A percentile compares a stretch with the other conserved stretches of the same genome.
phyloP scores from a whole-genome alignment of 2,113 vertebrate genomes.

The Trogon melanurus region DNA sequence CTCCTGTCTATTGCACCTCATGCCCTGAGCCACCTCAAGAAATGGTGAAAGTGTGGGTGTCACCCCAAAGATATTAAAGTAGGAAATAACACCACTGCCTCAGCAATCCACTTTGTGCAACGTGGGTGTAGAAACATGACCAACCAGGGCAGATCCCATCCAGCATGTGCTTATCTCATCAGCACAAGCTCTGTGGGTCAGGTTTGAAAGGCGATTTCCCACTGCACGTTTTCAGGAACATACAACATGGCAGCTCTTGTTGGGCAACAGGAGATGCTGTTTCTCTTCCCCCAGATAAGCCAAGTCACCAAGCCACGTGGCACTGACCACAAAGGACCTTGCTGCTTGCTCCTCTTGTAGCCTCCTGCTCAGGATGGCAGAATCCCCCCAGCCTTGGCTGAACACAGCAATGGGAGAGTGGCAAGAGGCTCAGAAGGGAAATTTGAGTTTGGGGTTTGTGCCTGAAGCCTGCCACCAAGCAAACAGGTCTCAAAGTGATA shows the following conservation, averaged over 20 bases:
- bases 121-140: neutral
- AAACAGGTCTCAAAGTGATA: neutral
- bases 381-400: neutral
- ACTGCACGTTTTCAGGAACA: neutral
- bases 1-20: neutral
- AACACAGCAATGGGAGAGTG: neutral
- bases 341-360: neutral
- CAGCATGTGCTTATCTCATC: neutral
- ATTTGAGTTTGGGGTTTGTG: neutral
- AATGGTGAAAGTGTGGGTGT: neutral
- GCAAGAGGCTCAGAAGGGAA: neutral
- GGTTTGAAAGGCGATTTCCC: neutral
- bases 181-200: neutral
- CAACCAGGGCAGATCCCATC: neutral
- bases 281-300: neutral
- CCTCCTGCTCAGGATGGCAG: neutral
- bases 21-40: neutral
- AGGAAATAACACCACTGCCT: neutral
- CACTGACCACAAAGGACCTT: neutral
- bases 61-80: neutral
- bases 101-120: neutral
- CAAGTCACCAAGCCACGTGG: fast-evolving
- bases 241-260: neutral
- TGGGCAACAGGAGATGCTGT: neutral
- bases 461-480: neutral